phyloP scores from a whole-genome alignment of 2,797 vertebrate genomes.

The Holocentrus rufus region DNA sequence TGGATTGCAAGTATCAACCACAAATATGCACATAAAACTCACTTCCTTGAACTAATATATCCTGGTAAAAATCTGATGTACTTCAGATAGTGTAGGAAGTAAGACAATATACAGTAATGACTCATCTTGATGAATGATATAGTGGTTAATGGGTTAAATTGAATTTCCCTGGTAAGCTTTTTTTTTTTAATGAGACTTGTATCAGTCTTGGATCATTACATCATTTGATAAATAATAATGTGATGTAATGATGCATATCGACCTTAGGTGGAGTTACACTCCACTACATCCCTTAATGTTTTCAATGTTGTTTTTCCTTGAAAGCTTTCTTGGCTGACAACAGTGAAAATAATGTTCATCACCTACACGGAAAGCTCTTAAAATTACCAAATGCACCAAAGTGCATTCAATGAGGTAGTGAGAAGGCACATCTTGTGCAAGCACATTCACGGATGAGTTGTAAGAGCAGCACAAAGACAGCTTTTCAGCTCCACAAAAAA shows the following conservation, averaged over 20 bases:
- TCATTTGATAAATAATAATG: constrained; percentile 3
- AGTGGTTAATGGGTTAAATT: background rate
- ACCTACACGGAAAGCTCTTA: constrained; percentile 12
- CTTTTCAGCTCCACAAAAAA: constrained; percentile 57
- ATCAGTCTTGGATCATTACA: background rate
- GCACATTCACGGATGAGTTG: constrained; percentile 34
- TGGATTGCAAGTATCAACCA: background rate
- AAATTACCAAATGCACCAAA: constrained; percentile 6
- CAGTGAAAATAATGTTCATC: constrained; percentile 31
- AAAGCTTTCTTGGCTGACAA: constrained; percentile 11
- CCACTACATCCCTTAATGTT: background rate
- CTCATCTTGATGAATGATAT: background rate
- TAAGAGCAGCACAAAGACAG: constrained; percentile 57
- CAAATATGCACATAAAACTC: constrained; percentile 9
- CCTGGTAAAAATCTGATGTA: background rate
- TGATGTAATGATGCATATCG: background rate
- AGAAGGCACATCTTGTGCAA: constrained; percentile 39
- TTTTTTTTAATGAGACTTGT: background rate
- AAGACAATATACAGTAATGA: background rate
- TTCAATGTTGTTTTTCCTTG: background rate
- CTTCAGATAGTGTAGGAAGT: background rate
- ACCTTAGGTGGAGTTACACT: constrained; percentile 1
- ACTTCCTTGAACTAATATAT: constrained; percentile 16
- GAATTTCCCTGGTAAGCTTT: background rate
- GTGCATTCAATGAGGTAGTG: background rate